Evolutionary conservation across 2,888 invertebrate genomes (phyloP), one percentile per base, ranked within the genome.

Genomic region (Homarus gammarus): DNA sequence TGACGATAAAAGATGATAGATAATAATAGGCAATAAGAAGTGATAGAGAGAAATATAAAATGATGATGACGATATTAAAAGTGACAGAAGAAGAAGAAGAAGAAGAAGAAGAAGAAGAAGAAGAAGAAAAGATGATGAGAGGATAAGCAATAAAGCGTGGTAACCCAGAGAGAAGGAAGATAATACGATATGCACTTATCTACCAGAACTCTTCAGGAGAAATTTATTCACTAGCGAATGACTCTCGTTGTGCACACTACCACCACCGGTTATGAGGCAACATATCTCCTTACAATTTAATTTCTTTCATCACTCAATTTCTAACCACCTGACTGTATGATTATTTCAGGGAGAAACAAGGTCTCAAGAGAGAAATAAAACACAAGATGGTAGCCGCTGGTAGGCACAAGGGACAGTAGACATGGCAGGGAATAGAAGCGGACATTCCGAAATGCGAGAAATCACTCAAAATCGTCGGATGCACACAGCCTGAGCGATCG

Each of bases 371-470:
- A 0, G 22, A 56, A 18, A 6, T 18, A 56, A 12, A 18, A 18
- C 18, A 18, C 18, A 56, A 56, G 56, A 56, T 56, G 56, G 10
- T 18, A 18, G 12, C 8, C 49, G 49, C 8, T 15, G 49, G 15
- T 15, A 49, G 49, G 10, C 8, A 12, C 18, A 44, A 44, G 18
- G 56, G 3, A 56, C 3, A 27, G 38, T 12, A n/a, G 73, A 73
- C 38, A 36, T 38, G 44, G 40, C 38, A 22, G 78, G 10, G 78
- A 78, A 56, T 36, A 33, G 61, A 79, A 31, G 79, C 36, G 56
- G 36, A 61, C 79, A 51, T 79, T 61, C 79, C 61, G 78, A 79
- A 61, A 79, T 56, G 56, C 56, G 56, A 56, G 79, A 56, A 79
- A 79, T 56, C 56, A 10, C 38, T 22, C 31, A 12, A 79, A 79